Evolutionary conservation across 2,797 vertebrate species (phyloP).

Genomic region (Moxostoma hubbsi): DNA sequence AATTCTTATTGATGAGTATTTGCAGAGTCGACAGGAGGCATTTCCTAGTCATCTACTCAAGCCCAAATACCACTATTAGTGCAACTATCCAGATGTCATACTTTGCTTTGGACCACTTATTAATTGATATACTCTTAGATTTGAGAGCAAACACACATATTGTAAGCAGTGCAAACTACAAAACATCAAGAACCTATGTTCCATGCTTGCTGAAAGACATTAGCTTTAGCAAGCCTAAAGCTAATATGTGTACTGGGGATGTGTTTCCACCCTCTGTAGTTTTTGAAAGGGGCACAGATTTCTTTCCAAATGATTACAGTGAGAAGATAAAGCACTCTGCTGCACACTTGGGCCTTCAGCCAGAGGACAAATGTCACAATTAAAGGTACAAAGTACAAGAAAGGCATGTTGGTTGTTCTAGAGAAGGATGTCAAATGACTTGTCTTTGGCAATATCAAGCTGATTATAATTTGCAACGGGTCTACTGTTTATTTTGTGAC

Average conservation of each 20-base stretch:
- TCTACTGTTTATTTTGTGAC: not conserved
- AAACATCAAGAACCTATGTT: not conserved
- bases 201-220: not conserved
- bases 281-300: constrained; percentile 7
- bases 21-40: not conserved
- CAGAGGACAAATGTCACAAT: not conserved
- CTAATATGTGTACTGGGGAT: not conserved
- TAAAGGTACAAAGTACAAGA: constrained; percentile 5
- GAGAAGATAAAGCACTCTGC: not conserved
- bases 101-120: constrained; percentile 21
- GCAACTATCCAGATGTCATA: not conserved
- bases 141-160: not conserved
- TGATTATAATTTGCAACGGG: not conserved
- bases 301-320: not conserved
- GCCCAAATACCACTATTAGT: constrained; percentile 2
- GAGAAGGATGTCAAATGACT: constrained; percentile 1
- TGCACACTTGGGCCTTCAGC: not conserved
- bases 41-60: not conserved
- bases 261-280: not conserved
- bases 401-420: not conserved
- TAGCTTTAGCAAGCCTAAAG: not conserved
- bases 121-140: not conserved
- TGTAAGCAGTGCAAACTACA: constrained; percentile 7
- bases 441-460: constrained; percentile 9
- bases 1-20: constrained; percentile 13